Percentiles rank a stretch among this genome's conserved stretches.
These are phyloP conservation scores for Orussus abietinus DNA, from an alignment of 1,140 invertebrate species.

Conservation along the genomic window DNA sequence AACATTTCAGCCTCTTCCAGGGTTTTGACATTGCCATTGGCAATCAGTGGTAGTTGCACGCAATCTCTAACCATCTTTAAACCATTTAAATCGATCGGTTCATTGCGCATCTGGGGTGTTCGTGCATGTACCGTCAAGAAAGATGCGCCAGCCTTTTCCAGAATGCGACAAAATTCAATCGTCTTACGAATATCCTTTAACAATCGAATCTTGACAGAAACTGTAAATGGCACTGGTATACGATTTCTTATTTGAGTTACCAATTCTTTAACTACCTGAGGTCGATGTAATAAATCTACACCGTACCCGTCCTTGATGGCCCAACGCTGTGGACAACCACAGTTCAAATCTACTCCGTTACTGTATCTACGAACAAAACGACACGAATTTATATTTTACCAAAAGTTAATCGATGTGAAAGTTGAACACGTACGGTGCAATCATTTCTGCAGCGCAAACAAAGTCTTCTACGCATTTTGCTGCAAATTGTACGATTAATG, in stretches of 20 bases:
- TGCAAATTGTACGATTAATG: slow-evolving; percentile 92
- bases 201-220: slow-evolving; percentile 91
- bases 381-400: slow-evolving; percentile 8
- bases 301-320: slow-evolving; percentile 89
- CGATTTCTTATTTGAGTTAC: slow-evolving; percentile 70
- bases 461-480: slow-evolving; percentile 82
- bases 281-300: slow-evolving; percentile 76
- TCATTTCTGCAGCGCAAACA: slow-evolving; percentile 75
- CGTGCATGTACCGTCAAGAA: slow-evolving; percentile 90
- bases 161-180: slow-evolving; percentile 69
- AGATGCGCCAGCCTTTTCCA: slow-evolving; percentile 80
- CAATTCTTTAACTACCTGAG: slow-evolving; percentile 79
- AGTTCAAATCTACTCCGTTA: slow-evolving; percentile 93
- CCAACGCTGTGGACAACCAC: slow-evolving; percentile 96
- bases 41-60: slow-evolving; percentile 77
- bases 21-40: slow-evolving; percentile 84
- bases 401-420: slow-evolving; percentile 11
- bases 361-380: slow-evolving; percentile 58
- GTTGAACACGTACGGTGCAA: slow-evolving; percentile 66
- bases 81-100: slow-evolving; percentile 71
- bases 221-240: slow-evolving; percentile 72
- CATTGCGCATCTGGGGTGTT: slow-evolving; percentile 77
- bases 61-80: slow-evolving; percentile 71
- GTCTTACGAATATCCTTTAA: slow-evolving; percentile 59
- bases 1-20: slow-evolving; percentile 68